Evolutionary conservation across 2,797 vertebrate species (phyloP).

Genomic region (Rhabdomys pumilio): DNA sequence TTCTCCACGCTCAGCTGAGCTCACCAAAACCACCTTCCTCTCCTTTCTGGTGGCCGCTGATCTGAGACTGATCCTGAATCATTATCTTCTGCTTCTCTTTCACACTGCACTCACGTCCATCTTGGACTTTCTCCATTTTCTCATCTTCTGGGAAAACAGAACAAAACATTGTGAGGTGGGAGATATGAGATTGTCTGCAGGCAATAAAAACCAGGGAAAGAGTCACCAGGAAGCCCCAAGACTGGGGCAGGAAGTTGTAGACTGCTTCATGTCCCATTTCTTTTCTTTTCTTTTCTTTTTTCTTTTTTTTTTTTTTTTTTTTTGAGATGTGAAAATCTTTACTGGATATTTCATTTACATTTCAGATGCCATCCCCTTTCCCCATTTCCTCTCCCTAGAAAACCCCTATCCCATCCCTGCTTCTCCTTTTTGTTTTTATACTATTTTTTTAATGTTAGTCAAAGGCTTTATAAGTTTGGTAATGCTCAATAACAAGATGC

Average conservation of each 20-base stretch:
- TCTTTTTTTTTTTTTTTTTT: too few relatives aligned
- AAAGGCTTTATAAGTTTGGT: too few relatives aligned
- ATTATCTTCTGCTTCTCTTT: slow-evolving; percentile 74
- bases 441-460: too few relatives aligned
- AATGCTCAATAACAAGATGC: too few relatives aligned
- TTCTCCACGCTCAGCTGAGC: slow-evolving; percentile 70
- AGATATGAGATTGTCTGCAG: slow-evolving; percentile 18
- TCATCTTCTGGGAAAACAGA: slow-evolving; percentile 78
- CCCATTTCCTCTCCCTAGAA: too few relatives aligned
- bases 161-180: slow-evolving; percentile 33
- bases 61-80: slow-evolving; percentile 74
- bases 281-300: too few relatives aligned
- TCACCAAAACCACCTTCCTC: slow-evolving; percentile 80
- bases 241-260: slow-evolving; percentile 21
- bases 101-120: slow-evolving; percentile 67
- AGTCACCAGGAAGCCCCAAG: slow-evolving; percentile 30
- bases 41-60: slow-evolving; percentile 67
- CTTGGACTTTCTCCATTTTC: slow-evolving; percentile 69
- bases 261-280: background rate
- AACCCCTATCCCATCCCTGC: too few relatives aligned
- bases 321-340: too few relatives aligned
- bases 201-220: slow-evolving; percentile 24
- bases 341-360: too few relatives aligned
- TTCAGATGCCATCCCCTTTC: too few relatives aligned
- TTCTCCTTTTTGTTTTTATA: too few relatives aligned